phyloP scores from a whole-genome alignment of 2,797 vertebrate species.

The Tenualosa ilisha region DNA sequence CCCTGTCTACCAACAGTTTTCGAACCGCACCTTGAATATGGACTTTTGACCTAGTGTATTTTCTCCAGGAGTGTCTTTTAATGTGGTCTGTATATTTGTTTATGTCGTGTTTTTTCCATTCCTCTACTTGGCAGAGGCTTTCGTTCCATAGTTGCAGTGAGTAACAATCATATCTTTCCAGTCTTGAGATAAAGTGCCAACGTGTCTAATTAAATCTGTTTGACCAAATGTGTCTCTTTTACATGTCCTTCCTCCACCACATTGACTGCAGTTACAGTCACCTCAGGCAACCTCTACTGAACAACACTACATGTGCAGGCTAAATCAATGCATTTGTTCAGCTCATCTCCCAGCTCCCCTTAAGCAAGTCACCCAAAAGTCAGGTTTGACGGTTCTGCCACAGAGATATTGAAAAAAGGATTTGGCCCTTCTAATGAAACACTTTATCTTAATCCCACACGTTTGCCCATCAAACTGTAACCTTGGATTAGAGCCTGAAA shows the following conservation, averaged over 20 bases:
- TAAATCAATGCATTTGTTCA: neutral
- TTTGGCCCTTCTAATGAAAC: neutral
- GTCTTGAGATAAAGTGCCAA: neutral
- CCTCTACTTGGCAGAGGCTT: no score
- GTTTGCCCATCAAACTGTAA: slow-evolving; percentile 34
- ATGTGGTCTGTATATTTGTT: no score
- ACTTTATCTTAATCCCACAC: slow-evolving; percentile 17
- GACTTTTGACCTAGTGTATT: no score
- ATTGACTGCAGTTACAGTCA: neutral
- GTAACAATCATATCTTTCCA: neutral
- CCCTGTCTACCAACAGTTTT: no score
- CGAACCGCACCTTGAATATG: neutral
- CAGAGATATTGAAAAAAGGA: neutral
- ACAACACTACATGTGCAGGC: neutral
- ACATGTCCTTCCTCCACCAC: neutral
- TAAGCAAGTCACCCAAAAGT: neutral
- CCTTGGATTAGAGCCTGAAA: slow-evolving; percentile 6
- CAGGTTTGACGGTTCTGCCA: neutral
- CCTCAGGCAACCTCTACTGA: neutral
- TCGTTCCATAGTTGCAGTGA: no score
- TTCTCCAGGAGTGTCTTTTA: no score
- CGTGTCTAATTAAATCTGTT: neutral
- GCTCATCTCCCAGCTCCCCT: neutral
- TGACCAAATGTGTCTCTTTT: neutral
- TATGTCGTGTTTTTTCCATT: no score